phyloP scores from a whole-genome alignment of 2,888 invertebrate species.

The Galerucella pusilla region DNA sequence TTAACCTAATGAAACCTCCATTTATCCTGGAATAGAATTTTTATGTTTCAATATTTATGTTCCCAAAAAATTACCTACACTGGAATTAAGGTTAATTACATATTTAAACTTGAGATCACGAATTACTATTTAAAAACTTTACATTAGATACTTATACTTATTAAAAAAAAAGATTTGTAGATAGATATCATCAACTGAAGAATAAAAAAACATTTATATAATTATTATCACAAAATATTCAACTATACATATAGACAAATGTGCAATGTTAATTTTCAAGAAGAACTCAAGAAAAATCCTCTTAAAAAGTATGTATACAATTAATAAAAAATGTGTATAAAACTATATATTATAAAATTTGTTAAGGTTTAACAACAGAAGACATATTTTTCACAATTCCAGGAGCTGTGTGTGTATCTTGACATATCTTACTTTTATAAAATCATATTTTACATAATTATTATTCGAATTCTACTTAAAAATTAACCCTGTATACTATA shows the following conservation, averaged over 20 bases:
- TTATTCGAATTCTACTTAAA: slow-evolving; percentile 13
- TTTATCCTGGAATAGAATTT: no score
- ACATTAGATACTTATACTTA: slow-evolving; percentile 6
- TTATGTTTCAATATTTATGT: neutral
- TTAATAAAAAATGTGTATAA: neutral
- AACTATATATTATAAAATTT: neutral
- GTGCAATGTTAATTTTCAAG: slow-evolving; percentile 13
- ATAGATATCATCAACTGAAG: neutral
- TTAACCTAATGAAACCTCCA: no score
- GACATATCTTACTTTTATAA: neutral
- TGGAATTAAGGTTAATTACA: slow-evolving; percentile 8
- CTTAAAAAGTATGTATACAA: neutral
- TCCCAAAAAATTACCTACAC: slow-evolving; percentile 11
- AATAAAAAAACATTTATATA: slow-evolving; percentile 31
- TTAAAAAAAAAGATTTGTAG: neutral
- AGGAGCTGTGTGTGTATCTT: neutral
- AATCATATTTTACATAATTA: neutral
- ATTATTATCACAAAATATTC: slow-evolving; percentile 42
- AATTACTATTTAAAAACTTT: slow-evolving; percentile 3
- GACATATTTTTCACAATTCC: no score
- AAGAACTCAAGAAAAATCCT: slow-evolving; percentile 20
- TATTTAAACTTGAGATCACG: neutral
- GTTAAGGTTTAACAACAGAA: no score
- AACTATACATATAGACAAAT: slow-evolving; percentile 38
- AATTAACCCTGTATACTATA: slow-evolving; percentile 35